Evolutionary conservation across 1,140 invertebrate genomes (phyloP).

Genomic region (Lutraria rhynchaena): DNA sequence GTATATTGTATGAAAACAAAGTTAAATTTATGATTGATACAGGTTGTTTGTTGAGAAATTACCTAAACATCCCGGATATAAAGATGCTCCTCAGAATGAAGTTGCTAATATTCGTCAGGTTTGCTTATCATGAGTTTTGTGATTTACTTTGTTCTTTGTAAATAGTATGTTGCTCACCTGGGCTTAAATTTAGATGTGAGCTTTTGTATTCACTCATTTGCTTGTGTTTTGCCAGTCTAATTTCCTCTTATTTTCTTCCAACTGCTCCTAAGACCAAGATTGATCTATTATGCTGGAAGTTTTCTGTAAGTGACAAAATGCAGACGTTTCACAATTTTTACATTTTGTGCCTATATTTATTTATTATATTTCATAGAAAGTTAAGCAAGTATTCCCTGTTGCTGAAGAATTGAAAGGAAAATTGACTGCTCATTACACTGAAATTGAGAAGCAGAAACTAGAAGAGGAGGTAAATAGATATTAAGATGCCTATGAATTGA

Average conservation of each 20-base stretch:
- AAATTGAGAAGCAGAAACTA: slow-evolving; percentile 88
- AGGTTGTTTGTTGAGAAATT: slow-evolving; percentile 96
- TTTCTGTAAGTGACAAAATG: too few relatives aligned
- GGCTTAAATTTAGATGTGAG: too few relatives aligned
- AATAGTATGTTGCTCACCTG: too few relatives aligned
- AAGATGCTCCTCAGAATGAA: slow-evolving; percentile 86
- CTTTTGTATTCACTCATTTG: too few relatives aligned
- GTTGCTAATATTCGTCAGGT: slow-evolving; percentile 86
- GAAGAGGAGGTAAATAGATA: slow-evolving; percentile 84
- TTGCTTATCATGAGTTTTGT: slow-evolving; percentile 28
- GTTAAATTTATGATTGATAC: slow-evolving; percentile 67
- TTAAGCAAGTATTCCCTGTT: slow-evolving; percentile 91
- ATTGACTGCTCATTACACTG: slow-evolving; percentile 89
- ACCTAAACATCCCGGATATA: slow-evolving; percentile 92
- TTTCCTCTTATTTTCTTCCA: too few relatives aligned
- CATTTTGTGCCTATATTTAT: too few relatives aligned
- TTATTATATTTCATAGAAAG: slow-evolving; percentile 82
- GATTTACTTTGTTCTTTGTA: not conserved
- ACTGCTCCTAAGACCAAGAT: too few relatives aligned
- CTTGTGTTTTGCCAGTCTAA: too few relatives aligned
- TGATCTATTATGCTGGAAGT: too few relatives aligned
- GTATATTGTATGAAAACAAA: too few relatives aligned
- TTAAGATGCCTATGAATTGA: too few relatives aligned
- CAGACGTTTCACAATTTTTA: too few relatives aligned
- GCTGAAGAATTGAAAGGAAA: slow-evolving; percentile 92